Percentiles rank a stretch among this genome's conserved stretches.
Conservation (phyloP, 1,140 invertebrate species). For the Drosophila quadrilineata region DNA sequence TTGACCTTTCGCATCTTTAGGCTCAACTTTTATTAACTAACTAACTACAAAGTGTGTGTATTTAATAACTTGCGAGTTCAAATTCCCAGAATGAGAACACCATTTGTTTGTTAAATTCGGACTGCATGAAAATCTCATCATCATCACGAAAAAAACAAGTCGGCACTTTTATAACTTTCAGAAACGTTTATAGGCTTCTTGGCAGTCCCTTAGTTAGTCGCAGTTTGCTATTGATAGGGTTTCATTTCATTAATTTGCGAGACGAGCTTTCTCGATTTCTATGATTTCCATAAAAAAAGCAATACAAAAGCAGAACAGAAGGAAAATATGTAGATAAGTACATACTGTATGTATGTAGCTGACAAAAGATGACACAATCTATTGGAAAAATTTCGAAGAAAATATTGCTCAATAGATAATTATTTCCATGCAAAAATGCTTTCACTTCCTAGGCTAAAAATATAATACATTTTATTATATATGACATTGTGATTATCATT, state of each 20-base stretch:
- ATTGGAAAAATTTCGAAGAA: slow-evolving; percentile 61
- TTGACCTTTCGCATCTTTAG: slow-evolving; percentile 51
- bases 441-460: not conserved
- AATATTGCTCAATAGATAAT: too few species aligned
- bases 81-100: slow-evolving; percentile 20
- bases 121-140: not conserved
- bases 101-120: too few species aligned
- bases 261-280: slow-evolving; percentile 41
- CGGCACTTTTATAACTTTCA: not conserved
- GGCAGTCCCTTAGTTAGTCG: not conserved
- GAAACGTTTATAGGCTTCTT: slow-evolving; percentile 52
- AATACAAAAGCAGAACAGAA: not conserved
- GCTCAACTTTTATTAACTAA: not conserved
- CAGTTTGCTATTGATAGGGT: slow-evolving; percentile 64
- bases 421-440: not conserved
- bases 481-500: too few species aligned
- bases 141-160: not conserved
- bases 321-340: too few species aligned
- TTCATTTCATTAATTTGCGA: slow-evolving; percentile 58
- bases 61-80: slow-evolving; percentile 33
- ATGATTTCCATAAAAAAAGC: slow-evolving; percentile 42
- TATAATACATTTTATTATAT: too few species aligned
- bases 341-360: too few species aligned
- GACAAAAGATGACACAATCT: slow-evolving; percentile 32
- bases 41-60: slow-evolving; percentile 30